phyloP scores from a whole-genome alignment of 1,140 invertebrate genomes.

The Aculops lycopersici region DNA sequence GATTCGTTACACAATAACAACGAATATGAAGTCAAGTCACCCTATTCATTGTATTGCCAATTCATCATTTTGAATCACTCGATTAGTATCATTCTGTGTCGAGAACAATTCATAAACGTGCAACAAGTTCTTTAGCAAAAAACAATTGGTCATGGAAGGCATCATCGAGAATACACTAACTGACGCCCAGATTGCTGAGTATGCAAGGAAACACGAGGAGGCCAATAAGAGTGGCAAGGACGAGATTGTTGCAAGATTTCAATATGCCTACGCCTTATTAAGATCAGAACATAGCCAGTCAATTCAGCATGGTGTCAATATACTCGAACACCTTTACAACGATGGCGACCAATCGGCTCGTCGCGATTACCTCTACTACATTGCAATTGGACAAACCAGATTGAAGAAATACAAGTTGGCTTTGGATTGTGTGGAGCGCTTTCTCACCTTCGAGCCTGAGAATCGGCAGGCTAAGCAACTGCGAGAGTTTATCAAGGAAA shows the following conservation, averaged over 20 bases:
- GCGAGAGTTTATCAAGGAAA: constrained; percentile 43
- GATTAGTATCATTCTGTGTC: no score
- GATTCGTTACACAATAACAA: no score
- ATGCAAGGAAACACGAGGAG: constrained; percentile 1
- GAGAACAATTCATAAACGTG: no score
- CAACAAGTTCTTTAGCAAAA: no score
- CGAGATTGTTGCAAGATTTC: constrained; percentile 46
- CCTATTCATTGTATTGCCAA: no score
- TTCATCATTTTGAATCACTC: no score
- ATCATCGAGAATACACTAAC: constrained; percentile 2
- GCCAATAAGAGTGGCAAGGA: constrained; percentile 21
- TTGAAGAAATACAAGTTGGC: constrained; percentile 48
- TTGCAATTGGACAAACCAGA: constrained; percentile 66
- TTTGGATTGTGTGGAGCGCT: constrained; percentile 39
- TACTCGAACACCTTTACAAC: constrained; percentile 30
- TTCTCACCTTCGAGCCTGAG: constrained; percentile 54
- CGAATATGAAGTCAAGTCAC: no score
- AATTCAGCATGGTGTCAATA: not conserved
- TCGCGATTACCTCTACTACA: constrained; percentile 71
- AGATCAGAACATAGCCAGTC: constrained; percentile 42
- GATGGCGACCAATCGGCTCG: constrained; percentile 33
- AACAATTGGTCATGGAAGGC: no score
- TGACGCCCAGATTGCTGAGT: not conserved
- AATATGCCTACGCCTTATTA: constrained; percentile 73
- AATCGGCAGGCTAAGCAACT: constrained; percentile 55